Evolutionary conservation across 23 tunicate species (phyloP), one percentile per base, ranked within the genome.

Genomic region (Halocynthia roretzi): DNA sequence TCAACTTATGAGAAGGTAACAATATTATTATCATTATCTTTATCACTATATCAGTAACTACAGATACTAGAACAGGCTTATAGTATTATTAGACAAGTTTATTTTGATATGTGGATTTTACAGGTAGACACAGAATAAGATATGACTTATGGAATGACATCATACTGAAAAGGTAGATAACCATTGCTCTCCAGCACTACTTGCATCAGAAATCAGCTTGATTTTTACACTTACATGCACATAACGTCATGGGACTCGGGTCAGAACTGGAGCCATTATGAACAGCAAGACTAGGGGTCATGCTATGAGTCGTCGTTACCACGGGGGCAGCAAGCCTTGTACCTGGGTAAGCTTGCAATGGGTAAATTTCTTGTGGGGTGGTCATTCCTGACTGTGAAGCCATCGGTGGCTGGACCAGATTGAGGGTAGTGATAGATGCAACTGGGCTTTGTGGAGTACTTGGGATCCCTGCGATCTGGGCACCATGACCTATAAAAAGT

Each of bases 401-500:
- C 12, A 86, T 51, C 12, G 90, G 69, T 8, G 85, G 87, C 54
- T 76, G 98, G 19, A 92, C 80, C 55, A 92, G 51, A 53, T 60
- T 82, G 7, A 92, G 50, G 15, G 84, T 66, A 5, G 84, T 72
- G 7, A 92, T 50, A 0, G 92, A 70, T n/a, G 87, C 87, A n/a
- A 81, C 92, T 5, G 98, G 98, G 72, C 93, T 86, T 58, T 92
- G 98, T 7, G 98, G 98, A 6, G 98, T 92, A 82, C 93, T 86
- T 8, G 98, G 85, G 17, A 86, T 67, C 7, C 80, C 87, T 10
- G 87, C 49, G 51, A 85, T 62, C 44, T 79, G 67, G 5, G 78
- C 19, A 54, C 12, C 50, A 74, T 19, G 31, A n/a, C 71, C 21
- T 67, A 0, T 44, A 44, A 68, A 68, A 68, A 68, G 12, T 15